Conservation (phyloP, 2,888 invertebrate species). For the Erannis defoliaria region DNA sequence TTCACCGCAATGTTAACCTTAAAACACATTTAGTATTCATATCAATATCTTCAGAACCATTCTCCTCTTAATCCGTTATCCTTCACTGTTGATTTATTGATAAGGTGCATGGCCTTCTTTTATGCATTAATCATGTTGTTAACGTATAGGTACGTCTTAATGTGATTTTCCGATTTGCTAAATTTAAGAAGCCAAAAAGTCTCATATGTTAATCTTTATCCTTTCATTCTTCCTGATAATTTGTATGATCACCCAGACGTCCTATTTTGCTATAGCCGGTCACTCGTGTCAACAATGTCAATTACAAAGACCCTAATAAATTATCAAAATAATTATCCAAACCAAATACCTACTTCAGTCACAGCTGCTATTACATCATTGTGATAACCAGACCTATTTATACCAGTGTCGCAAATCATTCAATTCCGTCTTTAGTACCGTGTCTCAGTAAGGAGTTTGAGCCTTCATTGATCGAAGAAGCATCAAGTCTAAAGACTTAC, state of each 20-base stretch:
- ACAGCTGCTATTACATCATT: conserved; percentile 38
- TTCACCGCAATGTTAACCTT: no score
- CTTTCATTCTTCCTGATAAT: no score
- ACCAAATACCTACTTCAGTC: conserved; percentile 14
- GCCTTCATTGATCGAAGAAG: neutral
- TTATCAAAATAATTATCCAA: conserved; percentile 22
- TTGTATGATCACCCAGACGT: neutral
- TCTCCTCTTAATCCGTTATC: no score
- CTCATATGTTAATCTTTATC: neutral
- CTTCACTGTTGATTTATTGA: no score
- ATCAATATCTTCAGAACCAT: no score
- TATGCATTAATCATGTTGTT: no score
- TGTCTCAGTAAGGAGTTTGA: neutral
- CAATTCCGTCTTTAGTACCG: neutral
- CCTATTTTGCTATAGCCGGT: neutral
- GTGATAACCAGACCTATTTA: conserved; percentile 32
- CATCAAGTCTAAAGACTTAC: neutral
- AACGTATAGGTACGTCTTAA: no score
- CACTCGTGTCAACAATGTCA: conserved; percentile 6
- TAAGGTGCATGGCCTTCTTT: no score
- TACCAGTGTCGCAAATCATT: conserved; percentile 19
- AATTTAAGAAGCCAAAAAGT: no score
- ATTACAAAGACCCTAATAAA: conserved; percentile 9
- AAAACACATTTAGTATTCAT: no score
- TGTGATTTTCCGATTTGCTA: no score